Evolutionary conservation across 2,888 invertebrate species (phyloP), one percentile per base, ranked within the genome.

Genomic region (Camptogramma bilineatum): DNA sequence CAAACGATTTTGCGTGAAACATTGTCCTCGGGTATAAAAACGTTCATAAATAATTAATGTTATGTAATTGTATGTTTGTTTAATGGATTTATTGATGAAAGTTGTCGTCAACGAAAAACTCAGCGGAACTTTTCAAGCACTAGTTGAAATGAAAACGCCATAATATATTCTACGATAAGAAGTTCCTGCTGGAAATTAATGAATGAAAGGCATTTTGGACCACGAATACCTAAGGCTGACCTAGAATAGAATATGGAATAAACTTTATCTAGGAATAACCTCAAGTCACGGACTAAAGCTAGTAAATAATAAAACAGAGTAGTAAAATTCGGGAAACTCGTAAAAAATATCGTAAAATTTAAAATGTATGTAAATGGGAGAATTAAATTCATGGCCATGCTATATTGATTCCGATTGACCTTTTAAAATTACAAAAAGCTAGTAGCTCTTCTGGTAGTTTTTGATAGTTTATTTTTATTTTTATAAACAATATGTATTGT

Each of bases 261-360:
- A 39, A 39, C 0, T 39, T 39, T 39, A 39, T 13, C 13, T 39
- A 39, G 13, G 1, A 10, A 39, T 10, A 13, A 3, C 13, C 10
- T 13, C 3, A 31, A 44, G 44, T 17, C 44, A 17, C 44, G 17
- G 44, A 17, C 7, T 17, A 17, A 16, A 44, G 44, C 44, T 44
- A 44, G 17, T 55, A 34, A 48, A 56, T 56, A 56, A 56, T 48
- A 56, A 21, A 52, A 58, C 10, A 24, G 31, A 0, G 59, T 34
- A 18, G 58, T 58, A 50, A 64, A 64, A 56, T 55, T 47, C 28
- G 24, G 52, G 47, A 52, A 59, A 39, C 50, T 60, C 52, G 56
- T 64, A 64, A 64, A 60, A 64, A 56, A 34, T 57, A 17, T 60
- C 64, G 56, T 64, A 60, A 64, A 60, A 52, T 60, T 60, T 64